phyloP scores from a whole-genome alignment of 2,113 vertebrate species.

The Puffinus mauretanicus region DNA sequence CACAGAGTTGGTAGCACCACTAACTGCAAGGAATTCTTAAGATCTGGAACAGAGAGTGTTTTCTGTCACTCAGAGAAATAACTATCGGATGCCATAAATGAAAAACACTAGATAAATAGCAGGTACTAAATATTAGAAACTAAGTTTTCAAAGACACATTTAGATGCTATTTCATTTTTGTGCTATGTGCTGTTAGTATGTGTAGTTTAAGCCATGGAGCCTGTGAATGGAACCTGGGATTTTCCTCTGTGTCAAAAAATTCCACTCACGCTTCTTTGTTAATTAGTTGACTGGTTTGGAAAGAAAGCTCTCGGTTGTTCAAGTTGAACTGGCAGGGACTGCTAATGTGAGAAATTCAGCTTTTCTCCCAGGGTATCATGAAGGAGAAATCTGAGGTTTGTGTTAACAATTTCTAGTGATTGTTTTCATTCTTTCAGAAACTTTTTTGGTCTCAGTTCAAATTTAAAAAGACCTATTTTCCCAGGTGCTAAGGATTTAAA shows the following conservation, averaged over 20 bases:
- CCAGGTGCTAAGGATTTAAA: neutral
- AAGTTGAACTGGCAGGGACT: neutral
- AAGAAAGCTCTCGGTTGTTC: neutral
- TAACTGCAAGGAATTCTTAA: neutral
- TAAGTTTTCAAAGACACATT: neutral
- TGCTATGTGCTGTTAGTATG: neutral
- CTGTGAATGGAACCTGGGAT: neutral
- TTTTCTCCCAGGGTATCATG: neutral
- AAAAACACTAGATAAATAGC: neutral
- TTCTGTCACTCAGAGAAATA: neutral
- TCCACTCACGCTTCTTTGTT: neutral
- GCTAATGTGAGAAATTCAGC: neutral
- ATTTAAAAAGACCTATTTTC: neutral
- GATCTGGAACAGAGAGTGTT: neutral
- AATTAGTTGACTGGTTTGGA: neutral
- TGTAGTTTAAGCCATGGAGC: neutral
- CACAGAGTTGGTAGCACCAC: neutral
- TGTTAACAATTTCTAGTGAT: neutral
- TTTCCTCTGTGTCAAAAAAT: conserved; percentile 32
- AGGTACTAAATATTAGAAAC: neutral
- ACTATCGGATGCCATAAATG: neutral
- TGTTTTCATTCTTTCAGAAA: neutral
- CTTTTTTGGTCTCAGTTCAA: neutral
- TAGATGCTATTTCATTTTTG: neutral
- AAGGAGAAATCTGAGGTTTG: neutral